phyloP scores from a whole-genome alignment of 1,140 invertebrate species.

The Phenacoccus solenopsis region DNA sequence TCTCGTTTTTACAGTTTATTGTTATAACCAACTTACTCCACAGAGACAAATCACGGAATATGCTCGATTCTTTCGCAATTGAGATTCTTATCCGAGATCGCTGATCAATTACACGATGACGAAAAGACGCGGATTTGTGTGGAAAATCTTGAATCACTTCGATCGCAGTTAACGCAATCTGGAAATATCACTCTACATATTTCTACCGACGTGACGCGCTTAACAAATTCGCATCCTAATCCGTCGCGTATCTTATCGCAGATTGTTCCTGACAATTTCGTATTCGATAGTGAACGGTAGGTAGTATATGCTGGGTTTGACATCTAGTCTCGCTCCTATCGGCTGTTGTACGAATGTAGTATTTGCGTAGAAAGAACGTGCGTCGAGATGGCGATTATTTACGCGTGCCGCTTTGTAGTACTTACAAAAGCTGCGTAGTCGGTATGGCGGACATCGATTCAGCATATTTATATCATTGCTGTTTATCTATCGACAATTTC shows the following conservation, averaged over 20 bases:
- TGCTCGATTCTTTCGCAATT: slow-evolving; percentile 59
- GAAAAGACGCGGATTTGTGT: slow-evolving; percentile 39
- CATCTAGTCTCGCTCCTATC: no score
- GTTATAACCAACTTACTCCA: not conserved
- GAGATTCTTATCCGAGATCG: slow-evolving; percentile 54
- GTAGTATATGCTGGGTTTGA: no score
- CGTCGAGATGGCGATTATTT: not conserved
- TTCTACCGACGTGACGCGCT: slow-evolving; percentile 50
- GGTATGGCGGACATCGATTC: slow-evolving; percentile 76
- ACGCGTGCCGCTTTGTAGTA: not conserved
- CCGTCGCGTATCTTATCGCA: slow-evolving; percentile 41
- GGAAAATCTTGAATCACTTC: slow-evolving; percentile 46
- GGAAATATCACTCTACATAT: slow-evolving; percentile 54
- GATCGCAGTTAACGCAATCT: slow-evolving; percentile 43
- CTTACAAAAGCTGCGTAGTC: slow-evolving; percentile 40
- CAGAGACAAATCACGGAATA: slow-evolving; percentile 58
- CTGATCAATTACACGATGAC: slow-evolving; percentile 43
- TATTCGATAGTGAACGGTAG: slow-evolving; percentile 33
- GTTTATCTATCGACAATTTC: slow-evolving; percentile 48
- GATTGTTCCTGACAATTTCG: slow-evolving; percentile 32
- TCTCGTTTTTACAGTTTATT: not conserved
- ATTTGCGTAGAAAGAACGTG: not conserved
- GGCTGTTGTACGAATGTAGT: no score
- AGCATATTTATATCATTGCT: slow-evolving; percentile 53
- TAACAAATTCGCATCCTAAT: slow-evolving; percentile 37